Conservation (phyloP, 2,888 invertebrate genomes). For the Mechanitis mazaeus region DNA sequence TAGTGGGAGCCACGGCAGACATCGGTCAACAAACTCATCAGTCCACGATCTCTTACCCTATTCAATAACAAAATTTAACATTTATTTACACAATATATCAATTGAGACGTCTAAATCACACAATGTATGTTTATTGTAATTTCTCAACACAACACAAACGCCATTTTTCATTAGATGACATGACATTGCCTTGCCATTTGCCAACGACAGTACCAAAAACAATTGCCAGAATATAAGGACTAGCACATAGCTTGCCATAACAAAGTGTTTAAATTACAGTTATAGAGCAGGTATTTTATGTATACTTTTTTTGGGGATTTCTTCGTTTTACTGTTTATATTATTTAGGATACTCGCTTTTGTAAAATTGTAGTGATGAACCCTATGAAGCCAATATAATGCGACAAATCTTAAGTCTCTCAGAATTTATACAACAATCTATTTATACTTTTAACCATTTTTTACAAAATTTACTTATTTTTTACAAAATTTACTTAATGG, state of each 20-base stretch:
- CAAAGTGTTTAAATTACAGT: neutral
- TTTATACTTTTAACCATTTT: too few species aligned
- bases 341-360: too few species aligned
- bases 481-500: too few species aligned
- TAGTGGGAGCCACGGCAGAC: slow-evolving; percentile 76
- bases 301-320: slow-evolving; percentile 4
- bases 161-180: slow-evolving; percentile 56
- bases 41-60: slow-evolving; percentile 50
- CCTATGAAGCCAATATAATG: too few species aligned
- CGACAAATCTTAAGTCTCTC: too few species aligned
- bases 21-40: slow-evolving; percentile 75
- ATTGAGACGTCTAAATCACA: slow-evolving; percentile 35
- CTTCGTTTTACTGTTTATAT: too few species aligned
- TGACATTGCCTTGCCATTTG: slow-evolving; percentile 22
- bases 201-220: slow-evolving; percentile 21
- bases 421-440: too few species aligned
- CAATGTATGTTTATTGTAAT: slow-evolving; percentile 60
- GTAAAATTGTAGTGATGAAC: too few species aligned
- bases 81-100: slow-evolving; percentile 34
- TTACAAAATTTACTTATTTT: too few species aligned
- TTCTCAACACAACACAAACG: slow-evolving; percentile 67
- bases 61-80: slow-evolving; percentile 27
- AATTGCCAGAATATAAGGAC: slow-evolving; percentile 13
- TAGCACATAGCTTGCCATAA: slow-evolving; percentile 7
- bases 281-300: neutral